phyloP scores from a whole-genome alignment of 1,140 invertebrate species.

The Portunus trituberculatus region DNA sequence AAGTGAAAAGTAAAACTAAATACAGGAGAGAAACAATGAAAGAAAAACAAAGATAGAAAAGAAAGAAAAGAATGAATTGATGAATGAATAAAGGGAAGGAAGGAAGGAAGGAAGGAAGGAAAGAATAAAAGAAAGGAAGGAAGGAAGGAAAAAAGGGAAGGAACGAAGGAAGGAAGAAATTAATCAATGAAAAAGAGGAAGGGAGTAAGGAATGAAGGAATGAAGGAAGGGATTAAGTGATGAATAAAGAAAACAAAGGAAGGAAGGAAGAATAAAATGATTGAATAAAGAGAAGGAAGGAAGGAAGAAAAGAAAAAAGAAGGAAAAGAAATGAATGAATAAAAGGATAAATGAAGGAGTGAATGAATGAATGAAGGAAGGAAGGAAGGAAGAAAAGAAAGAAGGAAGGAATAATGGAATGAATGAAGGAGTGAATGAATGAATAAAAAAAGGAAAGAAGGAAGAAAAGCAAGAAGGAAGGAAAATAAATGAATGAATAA shows the following conservation, averaged over 20 bases:
- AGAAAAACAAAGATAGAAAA: neutral
- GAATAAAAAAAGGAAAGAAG: neutral
- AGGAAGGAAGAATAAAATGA: neutral
- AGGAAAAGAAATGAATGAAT: neutral
- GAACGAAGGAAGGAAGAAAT: no score
- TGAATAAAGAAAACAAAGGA: neutral
- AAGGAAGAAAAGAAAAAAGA: neutral
- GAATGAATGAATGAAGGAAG: neutral
- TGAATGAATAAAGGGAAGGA: no score
- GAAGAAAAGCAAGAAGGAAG: neutral
- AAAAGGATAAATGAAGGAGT: neutral
- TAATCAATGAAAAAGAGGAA: no score
- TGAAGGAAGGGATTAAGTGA: neutral
- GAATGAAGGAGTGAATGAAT: no score
- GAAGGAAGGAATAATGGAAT: no score
- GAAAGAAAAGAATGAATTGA: neutral
- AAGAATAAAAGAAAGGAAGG: neutral
- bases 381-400: neutral
- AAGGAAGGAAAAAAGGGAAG: no score
- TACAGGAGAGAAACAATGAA: neutral
- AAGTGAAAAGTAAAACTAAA: neutral
- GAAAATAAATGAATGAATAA: neutral
- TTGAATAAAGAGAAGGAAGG: neutral
- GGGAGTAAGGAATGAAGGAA: neutral
- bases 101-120: no score